Conservation (phyloP, 2,113 vertebrate genomes). For the Tupaia chinensis region DNA sequence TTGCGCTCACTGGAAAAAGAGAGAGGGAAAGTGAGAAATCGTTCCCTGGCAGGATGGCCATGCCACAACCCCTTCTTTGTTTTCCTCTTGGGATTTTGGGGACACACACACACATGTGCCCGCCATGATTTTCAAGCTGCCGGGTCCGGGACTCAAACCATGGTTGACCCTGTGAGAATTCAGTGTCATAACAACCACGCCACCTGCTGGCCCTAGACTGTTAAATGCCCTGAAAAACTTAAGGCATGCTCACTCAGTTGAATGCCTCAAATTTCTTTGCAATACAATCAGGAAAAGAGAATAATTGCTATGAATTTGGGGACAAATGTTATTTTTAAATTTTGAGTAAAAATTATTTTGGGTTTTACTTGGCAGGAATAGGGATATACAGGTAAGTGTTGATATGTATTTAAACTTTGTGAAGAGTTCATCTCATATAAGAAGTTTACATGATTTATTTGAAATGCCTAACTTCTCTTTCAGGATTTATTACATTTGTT, state of each 20-base stretch:
- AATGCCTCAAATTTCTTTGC: not conserved
- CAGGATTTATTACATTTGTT: conserved; percentile 21
- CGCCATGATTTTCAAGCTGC: too few species aligned
- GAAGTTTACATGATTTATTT: conserved; percentile 34
- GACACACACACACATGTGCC: too few species aligned
- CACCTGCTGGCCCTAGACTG: not conserved
- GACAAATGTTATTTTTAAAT: conserved; percentile 43
- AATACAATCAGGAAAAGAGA: not conserved
- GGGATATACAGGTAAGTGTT: not conserved
- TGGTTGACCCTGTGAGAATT: too few species aligned
- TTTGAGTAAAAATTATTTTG: conserved; percentile 26
- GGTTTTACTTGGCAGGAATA: conserved; percentile 32
- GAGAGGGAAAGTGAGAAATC: too few species aligned
- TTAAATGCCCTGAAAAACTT: conserved; percentile 12
- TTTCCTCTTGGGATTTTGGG: too few species aligned
- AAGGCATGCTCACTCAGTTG: not conserved
- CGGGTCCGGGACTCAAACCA: too few species aligned
- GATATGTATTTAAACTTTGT: not conserved
- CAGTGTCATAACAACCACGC: too few species aligned
- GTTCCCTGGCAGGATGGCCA: too few species aligned
- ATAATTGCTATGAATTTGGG: conserved; percentile 3
- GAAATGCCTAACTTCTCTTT: not conserved
- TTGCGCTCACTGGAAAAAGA: too few species aligned
- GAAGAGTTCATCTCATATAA: conserved; percentile 24
- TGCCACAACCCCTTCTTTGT: too few species aligned